A percentile compares a stretch with the other conserved stretches of the same genome.
These are phyloP conservation scores for Prunella strophiata DNA, from an alignment of 2,797 vertebrate species.

Conservation along the genomic window DNA sequence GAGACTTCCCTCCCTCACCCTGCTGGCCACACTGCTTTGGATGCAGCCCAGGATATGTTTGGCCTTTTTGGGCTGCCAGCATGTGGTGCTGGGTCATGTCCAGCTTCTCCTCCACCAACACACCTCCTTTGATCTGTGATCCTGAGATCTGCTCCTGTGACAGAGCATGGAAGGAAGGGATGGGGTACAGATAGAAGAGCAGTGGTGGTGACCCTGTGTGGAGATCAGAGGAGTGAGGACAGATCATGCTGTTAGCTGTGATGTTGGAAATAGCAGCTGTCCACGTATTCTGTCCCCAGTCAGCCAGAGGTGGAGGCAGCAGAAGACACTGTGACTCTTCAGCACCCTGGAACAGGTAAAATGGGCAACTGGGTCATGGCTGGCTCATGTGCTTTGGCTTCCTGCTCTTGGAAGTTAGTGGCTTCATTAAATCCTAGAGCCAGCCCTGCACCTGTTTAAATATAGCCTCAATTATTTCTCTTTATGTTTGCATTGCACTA, in stretches of 20 bases:
- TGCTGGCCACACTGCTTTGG: background rate
- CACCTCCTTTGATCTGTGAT: background rate
- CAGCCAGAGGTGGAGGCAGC: background rate
- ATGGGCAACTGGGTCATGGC: background rate
- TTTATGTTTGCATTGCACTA: background rate
- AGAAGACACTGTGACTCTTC: background rate
- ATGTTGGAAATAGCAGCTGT: background rate
- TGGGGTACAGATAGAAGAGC: background rate
- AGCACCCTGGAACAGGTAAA: background rate
- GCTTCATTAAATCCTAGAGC: background rate
- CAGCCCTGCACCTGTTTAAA: background rate
- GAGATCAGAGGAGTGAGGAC: background rate
- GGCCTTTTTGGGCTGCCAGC: background rate
- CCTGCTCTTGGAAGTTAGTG: background rate
- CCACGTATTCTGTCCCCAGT: background rate
- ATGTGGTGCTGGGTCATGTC: background rate
- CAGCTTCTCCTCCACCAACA: background rate
- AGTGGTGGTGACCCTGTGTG: background rate
- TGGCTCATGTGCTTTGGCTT: background rate
- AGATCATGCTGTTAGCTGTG: background rate
- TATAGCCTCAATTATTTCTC: background rate
- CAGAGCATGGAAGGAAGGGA: background rate
- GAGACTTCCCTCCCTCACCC: fast-evolving
- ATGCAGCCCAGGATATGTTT: background rate
- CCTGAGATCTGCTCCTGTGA: background rate